Evolutionary conservation across 2,888 invertebrate species (phyloP).

Genomic region (Cantharis lateralis): DNA sequence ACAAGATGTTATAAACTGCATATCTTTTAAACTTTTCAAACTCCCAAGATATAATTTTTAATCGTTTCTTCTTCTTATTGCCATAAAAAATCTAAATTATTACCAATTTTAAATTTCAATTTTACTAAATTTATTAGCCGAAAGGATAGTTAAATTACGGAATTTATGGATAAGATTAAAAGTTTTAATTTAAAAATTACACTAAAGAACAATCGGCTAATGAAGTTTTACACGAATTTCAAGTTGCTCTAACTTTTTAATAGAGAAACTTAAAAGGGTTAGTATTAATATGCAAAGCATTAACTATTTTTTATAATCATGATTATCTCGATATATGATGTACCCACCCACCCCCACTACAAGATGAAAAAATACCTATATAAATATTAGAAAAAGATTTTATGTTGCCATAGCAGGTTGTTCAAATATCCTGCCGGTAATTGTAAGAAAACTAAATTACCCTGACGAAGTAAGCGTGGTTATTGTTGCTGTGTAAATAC

Average conservation of each 20-base stretch:
- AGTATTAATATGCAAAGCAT: background rate
- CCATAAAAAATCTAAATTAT: background rate
- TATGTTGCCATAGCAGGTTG: background rate
- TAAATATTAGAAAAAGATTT: background rate
- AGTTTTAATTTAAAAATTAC: background rate
- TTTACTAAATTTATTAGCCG: background rate
- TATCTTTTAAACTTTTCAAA: constrained; percentile 22
- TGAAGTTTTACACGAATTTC: background rate
- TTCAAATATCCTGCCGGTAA: background rate
- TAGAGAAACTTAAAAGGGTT: background rate
- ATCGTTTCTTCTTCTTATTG: constrained; percentile 9
- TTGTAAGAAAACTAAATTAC: background rate
- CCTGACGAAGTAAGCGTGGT: background rate
- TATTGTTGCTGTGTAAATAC: background rate
- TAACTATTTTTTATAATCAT: background rate
- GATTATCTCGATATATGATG: no score
- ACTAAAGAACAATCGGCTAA: background rate
- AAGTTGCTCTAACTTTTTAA: background rate
- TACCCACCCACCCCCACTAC: no score
- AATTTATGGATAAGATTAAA: background rate
- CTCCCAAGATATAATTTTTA: constrained; percentile 19
- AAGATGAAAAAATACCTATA: background rate
- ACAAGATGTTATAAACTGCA: constrained; percentile 25
- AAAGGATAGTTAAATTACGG: background rate
- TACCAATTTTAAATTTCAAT: background rate